A percentile compares a stretch with the other conserved stretches of the same genome.
These are phyloP conservation scores for Euleptes europaea DNA, from an alignment of 2,113 vertebrate genomes.

Conservation along the genomic window DNA sequence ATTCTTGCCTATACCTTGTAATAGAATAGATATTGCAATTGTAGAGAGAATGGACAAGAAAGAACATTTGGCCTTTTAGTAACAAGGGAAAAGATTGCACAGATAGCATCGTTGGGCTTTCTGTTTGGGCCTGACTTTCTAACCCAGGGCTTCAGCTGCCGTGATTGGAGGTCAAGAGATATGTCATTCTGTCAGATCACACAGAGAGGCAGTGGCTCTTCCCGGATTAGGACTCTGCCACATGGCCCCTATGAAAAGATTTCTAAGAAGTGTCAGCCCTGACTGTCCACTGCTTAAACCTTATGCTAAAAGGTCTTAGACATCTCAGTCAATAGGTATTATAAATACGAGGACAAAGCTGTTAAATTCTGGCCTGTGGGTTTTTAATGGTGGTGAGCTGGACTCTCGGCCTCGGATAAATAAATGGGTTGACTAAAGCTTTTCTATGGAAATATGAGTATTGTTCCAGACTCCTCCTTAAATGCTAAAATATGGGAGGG, in stretches of 20 bases:
- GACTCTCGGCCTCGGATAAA: neutral
- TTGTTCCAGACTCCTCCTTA: conserved; percentile 9
- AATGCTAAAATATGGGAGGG: neutral
- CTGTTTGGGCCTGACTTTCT: conserved; percentile 1
- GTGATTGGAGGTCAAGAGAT: conserved; percentile 67
- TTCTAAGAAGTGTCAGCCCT: conserved; percentile 63
- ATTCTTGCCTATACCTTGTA: neutral
- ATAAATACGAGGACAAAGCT: conserved; percentile 65
- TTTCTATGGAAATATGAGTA: conserved; percentile 2
- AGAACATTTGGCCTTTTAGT: neutral
- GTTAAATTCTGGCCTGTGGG: conserved; percentile 32
- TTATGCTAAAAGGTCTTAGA: conserved; percentile 64
- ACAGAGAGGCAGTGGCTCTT: conserved; percentile 68
- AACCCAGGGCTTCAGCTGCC: conserved; percentile 58
- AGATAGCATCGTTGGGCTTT: neutral
- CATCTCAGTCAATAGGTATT: conserved; percentile 72
- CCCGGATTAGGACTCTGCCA: conserved; percentile 66
- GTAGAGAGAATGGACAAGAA: neutral
- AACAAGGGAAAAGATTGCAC: neutral
- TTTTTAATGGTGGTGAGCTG: conserved; percentile 38
- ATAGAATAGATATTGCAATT: neutral
- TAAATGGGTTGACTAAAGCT: conserved; percentile 28
- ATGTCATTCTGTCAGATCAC: conserved; percentile 73
- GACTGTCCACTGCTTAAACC: conserved; percentile 58
- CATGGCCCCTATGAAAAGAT: conserved; percentile 63